Percentiles rank a stretch among this genome's conserved stretches.
Evolutionary conservation across 2,797 vertebrate genomes (phyloP).

Genomic region (Acrossocheilus fasciatus): DNA sequence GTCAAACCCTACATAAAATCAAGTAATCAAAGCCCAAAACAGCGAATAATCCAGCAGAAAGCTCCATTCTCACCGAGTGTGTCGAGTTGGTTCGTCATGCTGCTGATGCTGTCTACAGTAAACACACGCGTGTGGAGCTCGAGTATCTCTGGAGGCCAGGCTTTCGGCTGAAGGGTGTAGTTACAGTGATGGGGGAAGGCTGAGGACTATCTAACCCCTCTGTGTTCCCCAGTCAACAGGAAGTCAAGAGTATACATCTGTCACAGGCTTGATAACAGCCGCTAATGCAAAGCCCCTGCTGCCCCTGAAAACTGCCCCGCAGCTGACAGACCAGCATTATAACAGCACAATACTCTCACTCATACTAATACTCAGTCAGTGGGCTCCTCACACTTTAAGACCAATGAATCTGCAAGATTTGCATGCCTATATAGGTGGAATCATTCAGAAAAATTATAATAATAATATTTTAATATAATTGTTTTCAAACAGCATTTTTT

Average conservation of each 20-base stretch:
- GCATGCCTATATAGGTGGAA: too few relatives aligned
- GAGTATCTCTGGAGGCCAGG: slow-evolving; percentile 58
- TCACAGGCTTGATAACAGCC: slow-evolving; percentile 57
- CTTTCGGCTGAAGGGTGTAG: slow-evolving; percentile 47
- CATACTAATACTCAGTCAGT: too few relatives aligned
- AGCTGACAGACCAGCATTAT: background rate
- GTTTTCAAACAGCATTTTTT: background rate
- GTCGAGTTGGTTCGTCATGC: background rate
- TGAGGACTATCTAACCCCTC: slow-evolving; percentile 57
- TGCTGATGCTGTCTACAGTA: background rate
- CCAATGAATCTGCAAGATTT: too few relatives aligned
- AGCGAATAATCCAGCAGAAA: background rate
- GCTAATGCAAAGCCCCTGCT: slow-evolving; percentile 21
- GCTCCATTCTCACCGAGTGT: background rate
- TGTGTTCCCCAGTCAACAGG: slow-evolving; percentile 57
- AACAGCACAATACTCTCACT: background rate
- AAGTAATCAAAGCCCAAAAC: background rate
- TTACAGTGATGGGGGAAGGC: slow-evolving; percentile 52
- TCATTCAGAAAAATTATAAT: background rate
- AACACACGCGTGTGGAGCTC: background rate
- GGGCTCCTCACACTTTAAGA: too few relatives aligned
- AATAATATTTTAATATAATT: background rate
- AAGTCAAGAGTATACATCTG: slow-evolving; percentile 61
- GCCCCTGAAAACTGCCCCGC: slow-evolving; percentile 17
- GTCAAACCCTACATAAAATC: background rate